phyloP scores from a whole-genome alignment of 2,797 vertebrate species.

The Eulemur rubriventer region DNA sequence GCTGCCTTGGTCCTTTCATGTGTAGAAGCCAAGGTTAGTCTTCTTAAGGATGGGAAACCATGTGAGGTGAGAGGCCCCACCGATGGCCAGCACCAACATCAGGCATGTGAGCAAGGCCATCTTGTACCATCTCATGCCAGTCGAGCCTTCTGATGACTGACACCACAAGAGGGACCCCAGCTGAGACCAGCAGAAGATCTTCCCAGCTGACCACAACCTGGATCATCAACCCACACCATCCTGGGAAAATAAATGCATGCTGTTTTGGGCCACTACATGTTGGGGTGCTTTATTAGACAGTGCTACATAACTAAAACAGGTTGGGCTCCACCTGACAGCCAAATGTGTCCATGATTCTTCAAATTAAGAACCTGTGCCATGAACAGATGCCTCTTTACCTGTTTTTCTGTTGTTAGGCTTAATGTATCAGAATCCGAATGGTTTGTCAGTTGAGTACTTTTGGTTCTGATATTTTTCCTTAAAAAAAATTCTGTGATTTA shows the following conservation, averaged over 20 bases:
- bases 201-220: too few species aligned
- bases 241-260: background rate
- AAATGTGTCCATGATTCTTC: background rate
- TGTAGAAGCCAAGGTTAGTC: background rate
- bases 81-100: rapidly evolving
- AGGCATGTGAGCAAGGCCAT: background rate
- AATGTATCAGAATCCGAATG: background rate
- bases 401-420: background rate
- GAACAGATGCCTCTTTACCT: background rate
- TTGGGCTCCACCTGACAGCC: background rate
- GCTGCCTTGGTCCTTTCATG: rapidly evolving
- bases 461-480: background rate
- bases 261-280: background rate
- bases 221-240: background rate
- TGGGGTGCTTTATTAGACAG: background rate
- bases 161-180: rapidly evolving
- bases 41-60: background rate
- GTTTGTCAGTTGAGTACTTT: background rate
- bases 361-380: background rate
- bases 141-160: background rate
- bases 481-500: background rate
- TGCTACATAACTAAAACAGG: background rate
- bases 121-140: background rate
- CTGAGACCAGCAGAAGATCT: background rate
- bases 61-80: background rate